Evolutionary conservation across 2,113 vertebrate species (phyloP), one percentile per base, ranked within the genome.

Genomic region (Rhadina sibilatrix): DNA sequence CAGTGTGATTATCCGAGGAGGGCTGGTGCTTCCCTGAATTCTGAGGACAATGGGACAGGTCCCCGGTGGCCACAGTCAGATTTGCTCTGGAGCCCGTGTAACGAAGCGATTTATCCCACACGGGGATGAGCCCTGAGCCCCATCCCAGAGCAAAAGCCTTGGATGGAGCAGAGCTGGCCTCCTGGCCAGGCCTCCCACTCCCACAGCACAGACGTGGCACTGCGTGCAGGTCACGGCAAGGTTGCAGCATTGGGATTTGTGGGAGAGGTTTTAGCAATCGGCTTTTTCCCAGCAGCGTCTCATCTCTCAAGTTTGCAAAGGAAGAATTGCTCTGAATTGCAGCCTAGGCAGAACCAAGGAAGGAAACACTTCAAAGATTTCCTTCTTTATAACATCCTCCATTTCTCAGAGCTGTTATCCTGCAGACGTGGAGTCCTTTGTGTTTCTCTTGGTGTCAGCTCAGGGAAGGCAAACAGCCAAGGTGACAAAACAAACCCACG

Each of bases 361-460:
- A 97, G 93, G 94, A 96, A 93, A 37, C 60, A 50, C 93, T 95
- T 93, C 91, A 95, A 91, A 85, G 94, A 87, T 95, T 96, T 96
- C 95, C 95, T 92, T 87, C 84, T 85, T 68, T 87, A 37, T 46
- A 94, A 72, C 81, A 91, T 75, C 74, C n/a, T 95, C 53, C 0
- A 0, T 57, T 91, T 53, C 66, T 20, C 57, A 76, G 74, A 28
- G 44, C 87, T 96, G 86, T 93, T 76, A 28, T 77, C 89, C 47
- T 60, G 56, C 15, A 12, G 52, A 50, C 0, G 0, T 49, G 24
- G 6, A 68, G 69, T 18, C 47, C 74, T 91, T 96, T 84, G 77
- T 96, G 38, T 79, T 89, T 72, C 56, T 37, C 56, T 33, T 61
- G 61, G 15, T 9, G 21, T 3, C 15, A 13, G 11, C 30, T 46